Evolutionary conservation across 2,797 vertebrate genomes (phyloP), one percentile per base, ranked within the genome.

Genomic region (Etheostoma nigrum): DNA sequence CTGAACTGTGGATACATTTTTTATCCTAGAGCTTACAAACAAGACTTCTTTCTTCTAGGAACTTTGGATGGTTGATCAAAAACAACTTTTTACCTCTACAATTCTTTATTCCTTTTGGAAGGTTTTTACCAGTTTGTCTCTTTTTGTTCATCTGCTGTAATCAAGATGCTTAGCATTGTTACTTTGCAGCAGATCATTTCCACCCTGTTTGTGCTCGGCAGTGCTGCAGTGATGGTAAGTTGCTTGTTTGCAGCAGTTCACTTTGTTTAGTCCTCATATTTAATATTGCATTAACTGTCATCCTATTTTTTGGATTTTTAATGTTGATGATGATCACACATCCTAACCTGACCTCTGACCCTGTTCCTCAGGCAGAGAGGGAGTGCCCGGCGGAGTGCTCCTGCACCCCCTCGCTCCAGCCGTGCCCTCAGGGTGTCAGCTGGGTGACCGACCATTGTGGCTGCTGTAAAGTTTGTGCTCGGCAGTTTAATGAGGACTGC

Each of bases 401-500:
- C 61, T 96, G 95, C 63, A 57, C 75, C 19, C 48, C 82, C 3
- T 69, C 52, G 0, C 84, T 86, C 11, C 90, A 85, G 0, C 47
- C 59, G 40, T 96, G 95, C 75, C 88, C 85, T 0, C 83, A 86
- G 0, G 94, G 95, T 0, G 82, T 94, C 81, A 96, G 95, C 86
- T 89, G 85, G 92, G 92, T 93, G 79, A 84, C 75, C 0, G 94
- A 96, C 64, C 72, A 72, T 55, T 95, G 95, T 5, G 93, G 93
- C 74, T 95, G 95, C 90, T 95, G 95, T 75, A 95, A 93, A 78
- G 89, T 95, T 27, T 96, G 95, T 4, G 93, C 95, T 0, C 84
- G 86, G 65, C 95, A 96, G 90, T 95, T 94, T 76, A 95, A 95
- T 27, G 85, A 96, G 74, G 93, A 95, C 86, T 96, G 95, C 64